A percentile compares a stretch with the other conserved stretches of the same genome.
phyloP scores from a whole-genome alignment of 2,113 vertebrate species.

The Caranx melampygus region DNA sequence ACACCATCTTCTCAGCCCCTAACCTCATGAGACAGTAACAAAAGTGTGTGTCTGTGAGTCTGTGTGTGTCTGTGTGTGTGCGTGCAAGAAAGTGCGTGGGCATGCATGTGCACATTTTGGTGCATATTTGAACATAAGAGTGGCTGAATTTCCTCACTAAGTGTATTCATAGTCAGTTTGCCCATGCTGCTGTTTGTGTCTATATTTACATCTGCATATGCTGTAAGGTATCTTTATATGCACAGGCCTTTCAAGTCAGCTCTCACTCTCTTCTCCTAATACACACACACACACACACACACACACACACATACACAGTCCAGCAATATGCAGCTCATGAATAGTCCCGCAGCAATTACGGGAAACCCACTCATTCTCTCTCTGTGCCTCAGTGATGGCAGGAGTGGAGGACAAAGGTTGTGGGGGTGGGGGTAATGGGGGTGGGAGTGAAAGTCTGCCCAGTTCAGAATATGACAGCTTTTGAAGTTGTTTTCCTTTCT shows the following conservation, averaged over 20 bases:
- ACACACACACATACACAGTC: conserved; percentile 14
- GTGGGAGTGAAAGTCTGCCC: conserved; percentile 41
- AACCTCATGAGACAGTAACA: conserved; percentile 49
- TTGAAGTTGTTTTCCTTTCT: conserved; percentile 69
- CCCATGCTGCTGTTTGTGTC: conserved; percentile 64
- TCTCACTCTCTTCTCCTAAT: conserved; percentile 49
- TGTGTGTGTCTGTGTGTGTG: neutral
- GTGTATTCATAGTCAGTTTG: conserved; percentile 38
- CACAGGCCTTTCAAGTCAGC: conserved; percentile 63
- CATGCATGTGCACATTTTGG: neutral
- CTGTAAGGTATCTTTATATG: conserved; percentile 68
- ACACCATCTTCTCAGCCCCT: conserved; percentile 49
- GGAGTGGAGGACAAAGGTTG: conserved; percentile 60
- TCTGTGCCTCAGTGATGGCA: conserved; percentile 48
- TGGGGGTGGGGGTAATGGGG: neutral
- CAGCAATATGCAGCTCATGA: conserved; percentile 63
- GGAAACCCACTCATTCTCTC: conserved; percentile 60
- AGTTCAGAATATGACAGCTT: conserved; percentile 69
- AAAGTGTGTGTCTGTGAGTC: conserved; percentile 13
- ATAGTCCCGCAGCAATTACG: conserved; percentile 64
- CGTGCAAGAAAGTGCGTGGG: neutral
- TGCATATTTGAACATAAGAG: conserved; percentile 20
- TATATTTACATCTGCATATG: conserved; percentile 75
- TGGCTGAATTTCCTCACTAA: conserved; percentile 27
- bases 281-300: conserved; percentile 13